Evolutionary conservation across 2,797 vertebrate species (phyloP).

Genomic region (Cirrhinus mrigala): DNA sequence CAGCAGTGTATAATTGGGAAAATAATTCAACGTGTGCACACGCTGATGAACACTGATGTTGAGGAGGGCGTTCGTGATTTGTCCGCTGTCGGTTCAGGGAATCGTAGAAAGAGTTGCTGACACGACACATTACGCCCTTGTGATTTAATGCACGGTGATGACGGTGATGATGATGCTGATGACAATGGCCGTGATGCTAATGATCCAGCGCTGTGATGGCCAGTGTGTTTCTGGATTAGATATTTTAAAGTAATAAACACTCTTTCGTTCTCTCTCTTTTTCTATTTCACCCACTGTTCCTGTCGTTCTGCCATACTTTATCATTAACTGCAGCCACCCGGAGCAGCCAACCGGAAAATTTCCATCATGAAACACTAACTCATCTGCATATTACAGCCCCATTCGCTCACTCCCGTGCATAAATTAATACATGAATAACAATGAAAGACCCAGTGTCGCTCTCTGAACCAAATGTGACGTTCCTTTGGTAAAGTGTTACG

Average conservation of each 20-base stretch:
- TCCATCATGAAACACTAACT: constrained; percentile 79
- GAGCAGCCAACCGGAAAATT: constrained; percentile 80
- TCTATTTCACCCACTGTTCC: constrained; percentile 36
- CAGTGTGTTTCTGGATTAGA: neutral
- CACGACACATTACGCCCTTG: constrained; percentile 33
- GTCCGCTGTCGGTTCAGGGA: constrained; percentile 1
- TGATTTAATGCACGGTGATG: constrained; percentile 46
- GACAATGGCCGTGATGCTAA: constrained; percentile 12
- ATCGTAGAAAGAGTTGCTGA: constrained; percentile 32
- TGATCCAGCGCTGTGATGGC: neutral
- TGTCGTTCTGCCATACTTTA: constrained; percentile 72
- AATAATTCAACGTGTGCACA: constrained; percentile 35
- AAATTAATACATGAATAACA: constrained; percentile 86
- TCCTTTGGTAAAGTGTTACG: neutral
- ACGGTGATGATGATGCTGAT: constrained; percentile 43
- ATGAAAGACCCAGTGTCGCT: constrained; percentile 72
- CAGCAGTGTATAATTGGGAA: constrained; percentile 33
- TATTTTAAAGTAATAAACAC: constrained; percentile 10
- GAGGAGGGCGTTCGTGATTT: constrained; percentile 15
- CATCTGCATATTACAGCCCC: constrained; percentile 83
- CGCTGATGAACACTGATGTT: constrained; percentile 5
- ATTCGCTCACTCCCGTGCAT: constrained; percentile 75
- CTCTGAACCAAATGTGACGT: neutral
- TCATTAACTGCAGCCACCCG: constrained; percentile 78
- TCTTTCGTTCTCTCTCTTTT: constrained; percentile 18